A percentile compares a stretch with the other conserved stretches of the same genome.
phyloP scores from a whole-genome alignment of 64 coral and sea anemone genomes.

The Catalaphyllia jardinei region DNA sequence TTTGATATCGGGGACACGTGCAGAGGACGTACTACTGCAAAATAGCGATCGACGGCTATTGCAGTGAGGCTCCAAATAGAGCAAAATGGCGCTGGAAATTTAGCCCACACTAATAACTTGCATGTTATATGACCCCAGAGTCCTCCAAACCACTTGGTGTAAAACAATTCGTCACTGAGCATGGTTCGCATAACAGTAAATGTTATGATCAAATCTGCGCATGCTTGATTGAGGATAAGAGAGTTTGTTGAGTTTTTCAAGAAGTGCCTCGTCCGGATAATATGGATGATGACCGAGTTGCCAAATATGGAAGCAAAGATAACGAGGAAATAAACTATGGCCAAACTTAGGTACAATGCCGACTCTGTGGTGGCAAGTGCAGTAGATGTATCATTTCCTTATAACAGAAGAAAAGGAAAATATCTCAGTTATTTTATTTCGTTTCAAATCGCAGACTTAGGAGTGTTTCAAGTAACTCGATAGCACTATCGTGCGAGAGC shows the following conservation, averaged over 20 bases:
- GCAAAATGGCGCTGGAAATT: not conserved
- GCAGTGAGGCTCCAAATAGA: slow-evolving; percentile 15
- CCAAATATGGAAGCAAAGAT: not conserved
- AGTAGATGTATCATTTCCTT: not conserved
- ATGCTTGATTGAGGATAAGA: slow-evolving; percentile 12
- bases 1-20: not conserved
- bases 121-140: not conserved
- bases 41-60: slow-evolving; percentile 13
- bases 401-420: not conserved
- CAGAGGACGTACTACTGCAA: not conserved
- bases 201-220: slow-evolving; percentile 10
- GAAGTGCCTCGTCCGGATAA: slow-evolving; percentile 3
- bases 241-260: not conserved
- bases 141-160: not conserved
- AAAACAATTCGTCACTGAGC: not conserved
- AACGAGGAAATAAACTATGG: not conserved
- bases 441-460: too few relatives aligned
- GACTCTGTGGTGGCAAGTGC: not conserved
- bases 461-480: too few relatives aligned
- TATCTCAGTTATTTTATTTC: not conserved
- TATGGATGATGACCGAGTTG: not conserved
- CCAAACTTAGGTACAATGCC: not conserved
- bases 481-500: too few relatives aligned
- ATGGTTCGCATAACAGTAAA: not conserved
- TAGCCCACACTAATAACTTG: not conserved